Conservation (phyloP, 2,113 vertebrate species). For the Halcyon senegalensis region DNA sequence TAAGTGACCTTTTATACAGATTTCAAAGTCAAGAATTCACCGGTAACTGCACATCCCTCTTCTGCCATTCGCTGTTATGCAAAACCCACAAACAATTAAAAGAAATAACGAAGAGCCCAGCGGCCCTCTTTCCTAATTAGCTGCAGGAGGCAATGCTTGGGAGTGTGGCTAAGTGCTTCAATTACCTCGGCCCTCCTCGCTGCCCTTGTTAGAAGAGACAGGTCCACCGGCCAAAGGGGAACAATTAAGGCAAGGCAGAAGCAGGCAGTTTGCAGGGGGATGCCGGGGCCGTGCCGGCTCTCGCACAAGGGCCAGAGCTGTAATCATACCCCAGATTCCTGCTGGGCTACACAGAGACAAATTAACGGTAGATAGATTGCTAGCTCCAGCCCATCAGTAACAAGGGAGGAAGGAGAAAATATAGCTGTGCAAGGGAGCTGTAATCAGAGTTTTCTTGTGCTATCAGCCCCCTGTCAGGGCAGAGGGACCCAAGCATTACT, state of each 20-base stretch:
- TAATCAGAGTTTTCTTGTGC: background rate
- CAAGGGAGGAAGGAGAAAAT: background rate
- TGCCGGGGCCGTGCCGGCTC: background rate
- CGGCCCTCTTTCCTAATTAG: slow-evolving; percentile 75
- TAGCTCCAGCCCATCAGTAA: slow-evolving; percentile 37
- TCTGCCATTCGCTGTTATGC: slow-evolving; percentile 67
- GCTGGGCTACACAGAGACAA: slow-evolving; percentile 6
- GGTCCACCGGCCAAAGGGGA: slow-evolving; percentile 65
- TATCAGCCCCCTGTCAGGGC: background rate
- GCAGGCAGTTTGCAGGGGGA: slow-evolving; percentile 11
- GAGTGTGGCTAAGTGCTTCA: slow-evolving; percentile 67
- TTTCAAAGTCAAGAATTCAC: slow-evolving; percentile 55
- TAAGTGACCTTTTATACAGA: slow-evolving; percentile 65
- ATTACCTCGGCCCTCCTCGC: slow-evolving; percentile 62
- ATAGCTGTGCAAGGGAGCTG: background rate
- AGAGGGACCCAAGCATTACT: background rate
- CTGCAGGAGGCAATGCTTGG: slow-evolving; percentile 61
- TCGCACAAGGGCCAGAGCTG: background rate
- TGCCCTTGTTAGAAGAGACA: slow-evolving; percentile 69
- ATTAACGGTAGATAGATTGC: slow-evolving; percentile 33
- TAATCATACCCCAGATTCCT: slow-evolving; percentile 36
- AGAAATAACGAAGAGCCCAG: slow-evolving; percentile 69
- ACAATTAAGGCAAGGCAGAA: slow-evolving; percentile 70
- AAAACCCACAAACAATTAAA: slow-evolving; percentile 79
- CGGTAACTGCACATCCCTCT: slow-evolving; percentile 29